These are phyloP conservation scores for Onthophagus sagittarius DNA, from an alignment of 2,888 invertebrate genomes.

Conservation along the genomic window DNA sequence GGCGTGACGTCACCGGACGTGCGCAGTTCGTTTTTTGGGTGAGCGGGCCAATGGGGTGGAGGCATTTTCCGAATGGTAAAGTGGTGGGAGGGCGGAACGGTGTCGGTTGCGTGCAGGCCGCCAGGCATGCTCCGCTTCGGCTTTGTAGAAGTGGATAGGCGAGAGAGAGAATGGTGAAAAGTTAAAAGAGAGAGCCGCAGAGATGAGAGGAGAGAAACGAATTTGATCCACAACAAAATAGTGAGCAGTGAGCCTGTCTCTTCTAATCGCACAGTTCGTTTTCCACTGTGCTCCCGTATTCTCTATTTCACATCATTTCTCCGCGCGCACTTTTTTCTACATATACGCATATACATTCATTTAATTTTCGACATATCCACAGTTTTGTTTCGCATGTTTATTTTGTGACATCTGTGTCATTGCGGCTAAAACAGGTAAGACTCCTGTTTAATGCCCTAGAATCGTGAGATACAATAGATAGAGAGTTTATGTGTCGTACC, in stretches of 20 bases:
- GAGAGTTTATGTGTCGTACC: conserved; percentile 10
- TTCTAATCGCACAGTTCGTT: conserved; percentile 50
- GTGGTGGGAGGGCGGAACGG: conserved; percentile 40
- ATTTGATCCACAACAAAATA: conserved; percentile 54
- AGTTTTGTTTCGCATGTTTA: conserved; percentile 44
- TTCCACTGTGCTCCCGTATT: conserved; percentile 45
- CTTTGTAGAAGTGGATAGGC: conserved; percentile 47
- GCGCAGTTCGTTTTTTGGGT: conserved; percentile 32
- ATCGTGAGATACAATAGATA: conserved; percentile 20
- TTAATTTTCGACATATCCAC: conserved; percentile 31
- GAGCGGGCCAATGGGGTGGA: conserved; percentile 35
- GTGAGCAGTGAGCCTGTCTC: conserved; percentile 51
- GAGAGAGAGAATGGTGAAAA: conserved; percentile 51
- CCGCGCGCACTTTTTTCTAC: conserved; percentile 31
- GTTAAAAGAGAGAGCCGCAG: conserved; percentile 48
- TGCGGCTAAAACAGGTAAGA: conserved; percentile 46
- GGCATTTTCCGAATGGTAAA: conserved; percentile 38
- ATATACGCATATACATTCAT: too few relatives aligned
- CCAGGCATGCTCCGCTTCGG: conserved; percentile 37
- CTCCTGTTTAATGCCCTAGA: conserved; percentile 41
- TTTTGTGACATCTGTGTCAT: conserved; percentile 40
- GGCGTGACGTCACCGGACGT: conserved; percentile 37
- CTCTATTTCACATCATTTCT: conserved; percentile 38
- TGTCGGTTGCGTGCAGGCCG: conserved; percentile 38
- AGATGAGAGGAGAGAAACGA: conserved; percentile 51